phyloP scores from a whole-genome alignment of 2,888 invertebrate species.

The Amphipyra tragopoginis region DNA sequence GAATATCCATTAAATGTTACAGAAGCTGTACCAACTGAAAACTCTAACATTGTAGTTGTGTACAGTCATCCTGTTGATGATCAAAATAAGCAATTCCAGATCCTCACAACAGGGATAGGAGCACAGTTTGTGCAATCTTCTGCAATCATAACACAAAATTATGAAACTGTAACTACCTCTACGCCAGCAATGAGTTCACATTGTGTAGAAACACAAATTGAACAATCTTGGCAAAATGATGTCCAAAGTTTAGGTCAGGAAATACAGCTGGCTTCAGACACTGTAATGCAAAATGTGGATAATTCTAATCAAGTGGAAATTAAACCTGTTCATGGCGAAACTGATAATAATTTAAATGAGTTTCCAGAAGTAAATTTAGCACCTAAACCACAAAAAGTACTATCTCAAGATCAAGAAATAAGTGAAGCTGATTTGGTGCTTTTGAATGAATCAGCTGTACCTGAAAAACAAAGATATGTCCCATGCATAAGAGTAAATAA shows the following conservation, averaged over 20 bases:
- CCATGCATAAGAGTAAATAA: constrained; percentile 14
- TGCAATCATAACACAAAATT: constrained; percentile 82
- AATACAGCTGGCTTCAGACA: constrained; percentile 58
- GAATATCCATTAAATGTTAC: constrained; percentile 90
- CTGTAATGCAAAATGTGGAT: constrained; percentile 57
- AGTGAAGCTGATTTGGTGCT: constrained; percentile 36
- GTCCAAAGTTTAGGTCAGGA: constrained; percentile 64
- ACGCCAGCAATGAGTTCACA: constrained; percentile 86
- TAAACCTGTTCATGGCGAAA: constrained; percentile 48
- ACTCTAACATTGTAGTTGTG: constrained; percentile 91
- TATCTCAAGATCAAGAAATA: constrained; percentile 38
- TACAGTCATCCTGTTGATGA: constrained; percentile 91
- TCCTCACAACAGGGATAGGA: constrained; percentile 79
- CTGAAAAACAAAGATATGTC: constrained; percentile 19
- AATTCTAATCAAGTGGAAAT: constrained; percentile 52
- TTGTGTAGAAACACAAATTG: constrained; percentile 72
- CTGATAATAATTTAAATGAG: constrained; percentile 56
- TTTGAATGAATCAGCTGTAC: constrained; percentile 29
- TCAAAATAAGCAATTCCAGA: constrained; percentile 89
- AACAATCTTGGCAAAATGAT: constrained; percentile 75
- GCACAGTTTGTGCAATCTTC: constrained; percentile 82
- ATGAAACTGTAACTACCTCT: constrained; percentile 80
- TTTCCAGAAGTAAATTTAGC: constrained; percentile 68
- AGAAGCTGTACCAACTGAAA: constrained; percentile 83
- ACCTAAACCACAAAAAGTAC: constrained; percentile 49